phyloP scores from a whole-genome alignment of 2,888 invertebrate genomes.

The Odontocerum albicorne region DNA sequence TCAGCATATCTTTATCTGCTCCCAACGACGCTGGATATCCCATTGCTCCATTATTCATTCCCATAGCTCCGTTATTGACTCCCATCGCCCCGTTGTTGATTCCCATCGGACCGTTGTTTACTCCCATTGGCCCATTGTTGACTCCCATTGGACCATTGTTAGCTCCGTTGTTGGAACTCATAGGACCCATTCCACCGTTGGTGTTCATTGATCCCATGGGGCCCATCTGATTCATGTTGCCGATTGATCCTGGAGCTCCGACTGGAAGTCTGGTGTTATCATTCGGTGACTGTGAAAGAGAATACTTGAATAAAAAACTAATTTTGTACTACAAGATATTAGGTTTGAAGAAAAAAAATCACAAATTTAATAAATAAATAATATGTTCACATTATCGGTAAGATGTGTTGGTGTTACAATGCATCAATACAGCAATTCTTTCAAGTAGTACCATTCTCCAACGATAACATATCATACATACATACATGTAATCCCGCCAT shows the following conservation, averaged over 20 bases:
- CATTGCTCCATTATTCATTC: slow-evolving; percentile 45
- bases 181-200: slow-evolving; percentile 12
- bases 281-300: slow-evolving; percentile 37
- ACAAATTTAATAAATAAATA: no score
- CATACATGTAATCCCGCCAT: no score
- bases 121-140: slow-evolving; percentile 39
- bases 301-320: no score
- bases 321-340: no score
- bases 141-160: slow-evolving; percentile 39
- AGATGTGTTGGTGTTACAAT: no score
- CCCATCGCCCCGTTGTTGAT: slow-evolving; percentile 38
- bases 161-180: slow-evolving; percentile 8
- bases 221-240: background rate
- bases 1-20: slow-evolving; percentile 46
- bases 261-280: slow-evolving; percentile 45
- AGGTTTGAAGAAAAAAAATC: no score
- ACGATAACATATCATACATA: no score
- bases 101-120: slow-evolving; percentile 44
- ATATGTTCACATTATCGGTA: no score
- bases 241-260: background rate
- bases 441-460: no score
- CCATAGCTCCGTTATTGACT: slow-evolving; percentile 38
- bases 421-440: no score
- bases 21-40: slow-evolving; percentile 40
- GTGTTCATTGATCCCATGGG: slow-evolving; percentile 25